phyloP scores from a whole-genome alignment of 2,888 invertebrate species.

The Epinotia ramella region DNA sequence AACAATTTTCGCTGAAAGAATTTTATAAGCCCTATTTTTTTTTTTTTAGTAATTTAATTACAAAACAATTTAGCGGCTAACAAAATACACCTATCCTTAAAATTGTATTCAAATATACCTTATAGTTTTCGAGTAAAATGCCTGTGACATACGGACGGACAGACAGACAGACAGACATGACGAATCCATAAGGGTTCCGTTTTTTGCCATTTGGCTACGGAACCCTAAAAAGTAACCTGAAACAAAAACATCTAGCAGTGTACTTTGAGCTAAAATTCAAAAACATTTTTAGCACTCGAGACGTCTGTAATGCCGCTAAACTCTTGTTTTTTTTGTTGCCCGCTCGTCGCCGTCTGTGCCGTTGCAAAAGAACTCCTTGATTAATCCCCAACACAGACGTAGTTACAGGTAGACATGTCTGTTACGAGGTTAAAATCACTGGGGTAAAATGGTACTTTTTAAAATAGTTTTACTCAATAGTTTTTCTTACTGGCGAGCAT shows the following conservation, averaged over 20 bases:
- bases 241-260: neutral
- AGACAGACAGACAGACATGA: too few relatives aligned
- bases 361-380: neutral
- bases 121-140: too few relatives aligned
- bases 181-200: too few relatives aligned
- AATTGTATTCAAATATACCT: too few relatives aligned
- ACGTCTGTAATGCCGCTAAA: constrained; percentile 8
- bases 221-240: too few relatives aligned
- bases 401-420: neutral
- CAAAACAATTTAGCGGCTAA: too few relatives aligned
- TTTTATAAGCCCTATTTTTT: too few relatives aligned
- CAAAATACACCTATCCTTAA: too few relatives aligned
- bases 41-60: too few relatives aligned
- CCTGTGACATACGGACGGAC: too few relatives aligned
- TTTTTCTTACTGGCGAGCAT: neutral
- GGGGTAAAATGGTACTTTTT: neutral
- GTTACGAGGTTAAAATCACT: neutral
- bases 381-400: neutral
- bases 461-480: neutral
- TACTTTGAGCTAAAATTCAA: constrained; percentile 16
- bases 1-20: too few relatives aligned
- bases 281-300: constrained; percentile 4
- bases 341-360: constrained; percentile 36
- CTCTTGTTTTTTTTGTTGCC: neutral
- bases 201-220: too few relatives aligned